Evolutionary conservation across 2,888 invertebrate genomes (phyloP), one percentile per base, ranked within the genome.

Genomic region (Drosophila neotestacea): DNA sequence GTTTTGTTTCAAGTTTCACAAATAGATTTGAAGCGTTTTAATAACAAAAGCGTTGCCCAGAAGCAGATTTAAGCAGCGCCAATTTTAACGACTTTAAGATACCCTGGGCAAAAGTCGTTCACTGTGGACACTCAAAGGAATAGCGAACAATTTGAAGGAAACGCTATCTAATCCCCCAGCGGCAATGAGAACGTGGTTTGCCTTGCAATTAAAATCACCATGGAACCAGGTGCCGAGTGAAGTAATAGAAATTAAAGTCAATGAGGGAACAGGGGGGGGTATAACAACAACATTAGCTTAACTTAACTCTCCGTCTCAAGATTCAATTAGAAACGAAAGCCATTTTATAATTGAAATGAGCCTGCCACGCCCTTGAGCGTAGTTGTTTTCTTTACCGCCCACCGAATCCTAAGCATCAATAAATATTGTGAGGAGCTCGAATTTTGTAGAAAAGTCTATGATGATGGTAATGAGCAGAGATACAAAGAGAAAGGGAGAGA

Each of bases 241-340:
- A 36, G 44, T 6, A 56, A 46, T 28, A 46, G 44, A 56, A 44
- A 46, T 32, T 42, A 32, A 41, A 46, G 2, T 28, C 16, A 32
- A 22, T 28, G 22, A 10, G 2, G 27, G 16, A 16, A 16, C 16
- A n/a, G 16, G 16, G 16, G 7, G 28, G 34, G 58, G 56, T 64
- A 3, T 6, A 6, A 32, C 6, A 42, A 69, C 51, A 70, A 72
- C 73, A 73, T 80, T 79, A 65, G 67, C 71, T 73, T 61, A 61
- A 62, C 67, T 72, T 39, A 66, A 55, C 56, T 55, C 61, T 59
- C 69, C 41, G 46, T 74, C 79, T 79, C 73, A 68, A 77, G 81
- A 81, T 90, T 90, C 86, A 88, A 90, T 90, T 90, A 87, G 81
- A 78, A 79, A 72, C 70, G 69, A 86, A 90, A 86, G 86, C 88